Evolutionary conservation across 2,797 vertebrate species (phyloP).

Genomic region (Sebastes trivittatus): DNA sequence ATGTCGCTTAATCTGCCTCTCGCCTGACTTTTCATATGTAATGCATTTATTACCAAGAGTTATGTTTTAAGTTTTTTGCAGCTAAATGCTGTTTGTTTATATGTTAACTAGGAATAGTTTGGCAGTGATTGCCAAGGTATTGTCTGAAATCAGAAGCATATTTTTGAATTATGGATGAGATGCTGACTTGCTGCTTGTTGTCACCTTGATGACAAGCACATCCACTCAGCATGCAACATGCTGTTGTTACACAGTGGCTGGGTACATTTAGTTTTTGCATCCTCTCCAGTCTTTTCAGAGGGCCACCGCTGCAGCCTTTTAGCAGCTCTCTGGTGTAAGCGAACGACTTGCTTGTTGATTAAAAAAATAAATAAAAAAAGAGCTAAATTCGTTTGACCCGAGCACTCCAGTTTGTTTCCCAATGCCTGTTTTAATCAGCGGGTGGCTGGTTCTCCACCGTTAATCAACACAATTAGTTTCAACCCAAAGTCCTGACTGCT

Average conservation of each 20-base stretch:
- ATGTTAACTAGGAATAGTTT: not conserved
- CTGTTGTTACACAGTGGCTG: not conserved
- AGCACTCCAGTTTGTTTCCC: constrained; percentile 18
- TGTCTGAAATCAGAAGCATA: not conserved
- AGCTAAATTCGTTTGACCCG: constrained; percentile 16
- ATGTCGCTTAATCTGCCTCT: not conserved
- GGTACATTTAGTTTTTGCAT: not conserved
- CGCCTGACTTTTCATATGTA: not conserved
- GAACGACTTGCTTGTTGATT: not conserved
- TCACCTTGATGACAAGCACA: constrained; percentile 1
- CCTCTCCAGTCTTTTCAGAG: not conserved
- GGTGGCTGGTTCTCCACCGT: constrained; percentile 14
- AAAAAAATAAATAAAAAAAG: not conserved
- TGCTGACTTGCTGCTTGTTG: not conserved
- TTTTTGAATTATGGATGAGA: constrained; percentile 2
- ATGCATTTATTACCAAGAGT: not conserved
- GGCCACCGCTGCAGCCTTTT: not conserved
- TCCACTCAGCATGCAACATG: not conserved
- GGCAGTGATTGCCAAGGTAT: not conserved
- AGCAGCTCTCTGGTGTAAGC: not conserved
- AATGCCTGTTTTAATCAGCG: constrained; percentile 49
- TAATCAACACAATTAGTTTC: constrained; percentile 52
- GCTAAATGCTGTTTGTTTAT: not conserved
- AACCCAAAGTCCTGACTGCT: not conserved
- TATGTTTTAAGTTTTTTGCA: not conserved